Percentiles rank a stretch among this genome's conserved stretches.
Conservation (phyloP, 2,888 invertebrate genomes). For the Acanthosepion lycidas region DNA sequence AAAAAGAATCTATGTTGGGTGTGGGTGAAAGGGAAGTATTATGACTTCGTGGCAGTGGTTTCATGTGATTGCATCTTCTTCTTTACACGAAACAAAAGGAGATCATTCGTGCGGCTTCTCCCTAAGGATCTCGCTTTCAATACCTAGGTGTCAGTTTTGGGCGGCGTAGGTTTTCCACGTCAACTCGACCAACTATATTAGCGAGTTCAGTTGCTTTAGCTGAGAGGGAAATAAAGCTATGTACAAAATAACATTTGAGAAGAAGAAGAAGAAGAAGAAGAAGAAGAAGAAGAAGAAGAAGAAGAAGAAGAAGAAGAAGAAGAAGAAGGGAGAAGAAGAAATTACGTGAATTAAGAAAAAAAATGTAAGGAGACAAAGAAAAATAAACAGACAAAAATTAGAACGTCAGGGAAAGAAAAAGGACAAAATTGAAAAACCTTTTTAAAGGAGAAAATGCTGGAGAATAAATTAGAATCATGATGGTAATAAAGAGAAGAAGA, state of each 20-base stretch:
- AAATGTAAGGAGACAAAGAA: not conserved
- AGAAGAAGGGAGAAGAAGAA: not conserved
- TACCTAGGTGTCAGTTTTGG: slow-evolving; percentile 33
- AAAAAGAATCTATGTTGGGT: slow-evolving; percentile 6
- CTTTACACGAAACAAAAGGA: not conserved
- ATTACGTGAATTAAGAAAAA: not conserved
- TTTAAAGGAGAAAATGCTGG: too few species aligned
- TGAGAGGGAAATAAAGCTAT: not conserved
- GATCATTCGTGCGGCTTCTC: not conserved
- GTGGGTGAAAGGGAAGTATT: not conserved
- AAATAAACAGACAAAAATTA: not conserved
- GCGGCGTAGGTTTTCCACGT: not conserved
- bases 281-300: not conserved
- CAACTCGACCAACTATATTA: not conserved
- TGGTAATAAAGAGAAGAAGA: too few species aligned
- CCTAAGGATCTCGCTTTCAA: not conserved
- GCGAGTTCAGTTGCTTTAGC: not conserved
- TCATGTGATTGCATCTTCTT: slow-evolving; percentile 11
- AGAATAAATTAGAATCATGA: too few species aligned
- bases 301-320: not conserved
- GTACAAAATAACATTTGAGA: not conserved
- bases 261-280: not conserved
- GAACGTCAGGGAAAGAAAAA: not conserved
- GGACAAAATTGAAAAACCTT: not conserved
- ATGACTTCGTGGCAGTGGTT: slow-evolving; percentile 1